Percentiles rank a stretch among this genome's conserved stretches.
Evolutionary conservation across 2,888 invertebrate species (phyloP).

Genomic region (Platerodrilus igneus): DNA sequence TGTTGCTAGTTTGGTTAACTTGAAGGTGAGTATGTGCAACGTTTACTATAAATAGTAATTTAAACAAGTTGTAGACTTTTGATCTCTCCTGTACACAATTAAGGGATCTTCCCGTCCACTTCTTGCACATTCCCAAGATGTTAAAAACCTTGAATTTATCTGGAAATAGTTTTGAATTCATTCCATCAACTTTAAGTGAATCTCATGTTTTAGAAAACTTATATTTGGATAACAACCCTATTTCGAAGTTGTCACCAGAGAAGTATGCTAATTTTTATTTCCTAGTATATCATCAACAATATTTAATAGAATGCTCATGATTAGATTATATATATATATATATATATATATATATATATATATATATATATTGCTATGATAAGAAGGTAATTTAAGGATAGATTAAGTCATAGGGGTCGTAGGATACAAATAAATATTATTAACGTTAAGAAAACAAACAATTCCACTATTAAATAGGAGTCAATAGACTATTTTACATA

Average conservation of each 20-base stretch:
- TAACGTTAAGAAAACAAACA: too few relatives aligned
- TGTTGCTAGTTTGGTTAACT: constrained; percentile 57
- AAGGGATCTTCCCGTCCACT: constrained; percentile 56
- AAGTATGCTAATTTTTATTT: constrained; percentile 30
- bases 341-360: too few relatives aligned
- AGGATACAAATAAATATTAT: too few relatives aligned
- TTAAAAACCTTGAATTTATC: constrained; percentile 63
- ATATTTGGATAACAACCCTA: constrained; percentile 66
- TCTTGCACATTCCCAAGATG: constrained; percentile 63
- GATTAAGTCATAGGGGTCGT: too few relatives aligned
- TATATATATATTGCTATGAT: too few relatives aligned
- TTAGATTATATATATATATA: neutral
- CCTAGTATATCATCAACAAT: constrained; percentile 5
- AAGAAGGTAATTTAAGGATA: too few relatives aligned
- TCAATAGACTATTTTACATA: too few relatives aligned
- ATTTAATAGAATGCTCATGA: too few relatives aligned
- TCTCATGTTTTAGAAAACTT: constrained; percentile 58
- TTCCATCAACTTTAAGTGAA: constrained; percentile 59
- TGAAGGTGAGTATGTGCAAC: constrained; percentile 57
- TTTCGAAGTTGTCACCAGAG: constrained; percentile 51
- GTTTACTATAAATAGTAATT: neutral
- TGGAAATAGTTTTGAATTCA: constrained; percentile 51
- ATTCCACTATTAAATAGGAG: too few relatives aligned
- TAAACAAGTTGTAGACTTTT: neutral
- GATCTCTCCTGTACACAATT: constrained; percentile 52